Evolutionary conservation across 2,113 vertebrate species (phyloP), one percentile per base, ranked within the genome.

Genomic region (Rhea pennata): DNA sequence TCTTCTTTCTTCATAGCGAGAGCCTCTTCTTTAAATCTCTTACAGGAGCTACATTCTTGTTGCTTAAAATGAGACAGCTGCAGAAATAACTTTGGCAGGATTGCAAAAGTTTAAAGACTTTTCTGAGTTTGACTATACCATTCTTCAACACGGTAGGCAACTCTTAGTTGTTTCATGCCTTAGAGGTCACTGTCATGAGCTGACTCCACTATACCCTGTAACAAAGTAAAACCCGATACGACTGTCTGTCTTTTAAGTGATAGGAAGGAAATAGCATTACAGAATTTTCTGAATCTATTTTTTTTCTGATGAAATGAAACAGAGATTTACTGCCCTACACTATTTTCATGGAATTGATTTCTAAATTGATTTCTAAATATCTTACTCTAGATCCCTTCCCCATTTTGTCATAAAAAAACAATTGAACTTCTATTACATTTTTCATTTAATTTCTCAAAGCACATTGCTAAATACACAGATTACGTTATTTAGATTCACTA

Each of bases 151-250:
- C 23, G 10, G 8, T 42, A 67, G 54, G 70, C 12, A 80, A 19
- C 54, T 86, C 51, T 74, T 79, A 87, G 83, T 81, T 86, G 86
- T 94, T 93, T 90, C 40, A 64, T 84, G 40, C 31, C 65, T 93
- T 72, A 83, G 23, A 96, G 85, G 69, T 29, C 40, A 75, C 15
- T 79, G 50, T 66, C 50, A 50, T 65, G 44, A 76, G 31, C 22
- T 88, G 50, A 39, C 62, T 90, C 80, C 67, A 54, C 24, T 61
- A 36, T 50, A 27, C 36, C 22, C 40, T 80, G 22, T 24, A 53
- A 77, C 39, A 87, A 94, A 82, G 62, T 50, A 56, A 42, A 85
- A 88, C 66, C 40, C n/a, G 46, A 61, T 36, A 88, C 23, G 12
- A 86, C 17, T 80, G 33, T 72, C 77, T 93, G 23, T 42, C 36